Percentiles rank a stretch among this genome's conserved stretches.
phyloP scores from a whole-genome alignment of 64 coral and sea anemone genomes.

The Porites australiensis region DNA sequence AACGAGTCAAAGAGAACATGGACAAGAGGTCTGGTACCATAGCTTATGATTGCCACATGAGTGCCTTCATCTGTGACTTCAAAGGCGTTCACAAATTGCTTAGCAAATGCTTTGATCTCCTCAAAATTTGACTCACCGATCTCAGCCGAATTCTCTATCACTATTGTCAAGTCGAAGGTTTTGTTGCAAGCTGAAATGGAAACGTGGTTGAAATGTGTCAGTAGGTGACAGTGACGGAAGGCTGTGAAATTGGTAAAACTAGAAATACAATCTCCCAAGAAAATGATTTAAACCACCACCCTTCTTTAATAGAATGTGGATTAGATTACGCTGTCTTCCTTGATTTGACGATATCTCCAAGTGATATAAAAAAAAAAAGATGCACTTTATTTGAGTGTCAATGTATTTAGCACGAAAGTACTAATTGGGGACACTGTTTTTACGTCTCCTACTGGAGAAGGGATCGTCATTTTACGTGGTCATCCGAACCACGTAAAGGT shows the following conservation, averaged over 20 bases:
- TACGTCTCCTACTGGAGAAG: too few relatives aligned
- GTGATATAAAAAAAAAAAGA: too few relatives aligned
- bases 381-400: too few relatives aligned
- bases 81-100: slow-evolving; percentile 51
- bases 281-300: too few relatives aligned
- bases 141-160: slow-evolving; percentile 47
- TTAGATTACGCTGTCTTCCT: too few relatives aligned
- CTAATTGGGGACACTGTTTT: too few relatives aligned
- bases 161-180: slow-evolving; percentile 56
- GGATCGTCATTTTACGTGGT: too few relatives aligned
- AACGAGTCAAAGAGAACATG: slow-evolving; percentile 27
- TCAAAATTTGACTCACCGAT: slow-evolving; percentile 30
- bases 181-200: slow-evolving; percentile 49
- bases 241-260: not conserved
- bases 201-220: not conserved
- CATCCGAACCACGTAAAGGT: too few relatives aligned
- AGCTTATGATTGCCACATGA: slow-evolving; percentile 46
- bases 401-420: too few relatives aligned
- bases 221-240: not conserved
- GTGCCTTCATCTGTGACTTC: slow-evolving; percentile 12
- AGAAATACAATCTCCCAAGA: not conserved
- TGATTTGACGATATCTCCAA: too few relatives aligned
- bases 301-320: too few relatives aligned
- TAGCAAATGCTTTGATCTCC: slow-evolving; percentile 52
- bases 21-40: slow-evolving; percentile 17